Evolutionary conservation across 2,888 invertebrate genomes (phyloP).

Genomic region (Meloe dianella): DNA sequence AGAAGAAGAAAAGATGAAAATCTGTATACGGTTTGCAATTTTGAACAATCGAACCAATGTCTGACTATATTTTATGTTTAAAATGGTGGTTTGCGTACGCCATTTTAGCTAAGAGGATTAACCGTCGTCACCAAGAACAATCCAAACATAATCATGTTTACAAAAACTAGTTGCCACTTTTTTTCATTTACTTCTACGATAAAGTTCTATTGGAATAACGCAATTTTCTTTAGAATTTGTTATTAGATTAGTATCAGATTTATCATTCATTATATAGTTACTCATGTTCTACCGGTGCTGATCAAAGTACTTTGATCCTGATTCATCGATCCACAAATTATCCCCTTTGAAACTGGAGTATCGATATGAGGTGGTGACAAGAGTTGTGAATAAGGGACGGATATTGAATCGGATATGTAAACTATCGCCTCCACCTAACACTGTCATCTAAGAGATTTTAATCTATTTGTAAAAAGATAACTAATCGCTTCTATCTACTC

Average conservation of each 20-base stretch:
- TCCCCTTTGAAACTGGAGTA: conserved; percentile 22
- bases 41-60: background rate
- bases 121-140: background rate
- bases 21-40: background rate
- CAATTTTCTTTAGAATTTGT: too few relatives aligned
- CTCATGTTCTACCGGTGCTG: too few relatives aligned
- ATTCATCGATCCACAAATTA: conserved; percentile 24
- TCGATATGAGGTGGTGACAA: background rate
- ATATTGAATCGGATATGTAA: conserved; percentile 17
- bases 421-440: too few relatives aligned
- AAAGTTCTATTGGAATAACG: too few relatives aligned
- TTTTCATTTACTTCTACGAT: too few relatives aligned
- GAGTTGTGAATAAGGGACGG: conserved; percentile 5
- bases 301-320: conserved; percentile 24
- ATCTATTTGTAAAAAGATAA: too few relatives aligned
- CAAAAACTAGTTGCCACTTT: too few relatives aligned
- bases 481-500: too few relatives aligned
- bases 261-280: too few relatives aligned
- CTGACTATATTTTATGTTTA: background rate
- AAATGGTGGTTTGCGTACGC: background rate
- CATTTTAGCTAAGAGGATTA: background rate
- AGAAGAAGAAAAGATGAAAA: background rate
- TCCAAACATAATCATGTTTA: background rate
- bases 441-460: too few relatives aligned
- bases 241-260: too few relatives aligned